Percentiles rank a stretch among this genome's conserved stretches.
Evolutionary conservation across 1,140 invertebrate genomes (phyloP).

Genomic region (Drosophila prosaltans): DNA sequence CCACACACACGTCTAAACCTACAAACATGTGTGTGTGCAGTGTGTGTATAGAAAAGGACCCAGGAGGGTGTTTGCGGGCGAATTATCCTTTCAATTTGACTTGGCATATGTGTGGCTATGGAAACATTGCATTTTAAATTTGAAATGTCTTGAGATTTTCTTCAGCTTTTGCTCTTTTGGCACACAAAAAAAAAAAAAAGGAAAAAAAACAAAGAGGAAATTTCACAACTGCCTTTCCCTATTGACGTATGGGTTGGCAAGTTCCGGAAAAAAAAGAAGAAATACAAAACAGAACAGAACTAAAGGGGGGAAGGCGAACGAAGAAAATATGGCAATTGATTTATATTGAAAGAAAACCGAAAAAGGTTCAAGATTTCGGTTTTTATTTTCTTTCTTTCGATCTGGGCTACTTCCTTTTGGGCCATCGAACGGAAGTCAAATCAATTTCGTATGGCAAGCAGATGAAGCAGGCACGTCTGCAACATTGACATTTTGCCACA

Average conservation of each 20-base stretch:
- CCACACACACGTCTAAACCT: constrained; percentile 7
- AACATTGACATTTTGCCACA: constrained; percentile 60
- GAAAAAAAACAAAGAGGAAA: neutral
- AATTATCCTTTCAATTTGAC: constrained; percentile 83
- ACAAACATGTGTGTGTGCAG: neutral
- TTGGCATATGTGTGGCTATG: constrained; percentile 79
- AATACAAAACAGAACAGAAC: neutral
- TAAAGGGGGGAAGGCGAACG: neutral
- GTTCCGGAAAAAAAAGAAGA: constrained; percentile 39
- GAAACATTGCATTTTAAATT: constrained; percentile 79
- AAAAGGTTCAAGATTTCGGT: constrained; percentile 59
- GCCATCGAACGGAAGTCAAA: constrained; percentile 69
- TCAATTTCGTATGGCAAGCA: constrained; percentile 55
- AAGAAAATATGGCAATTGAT: constrained; percentile 73
- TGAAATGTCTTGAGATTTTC: constrained; percentile 79
- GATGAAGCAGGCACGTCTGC: constrained; percentile 45
- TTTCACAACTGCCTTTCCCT: constrained; percentile 39
- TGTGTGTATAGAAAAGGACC: constrained; percentile 29
- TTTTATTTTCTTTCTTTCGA: constrained; percentile 29
- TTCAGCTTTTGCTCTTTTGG: constrained; percentile 22
- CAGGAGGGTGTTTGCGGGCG: constrained; percentile 82
- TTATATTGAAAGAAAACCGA: constrained; percentile 63
- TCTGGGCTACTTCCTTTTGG: constrained; percentile 63
- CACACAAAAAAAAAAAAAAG: neutral
- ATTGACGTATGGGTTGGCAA: constrained; percentile 70